Conservation (phyloP, 2,888 invertebrate genomes). For the Neoaliturus tenellus region DNA sequence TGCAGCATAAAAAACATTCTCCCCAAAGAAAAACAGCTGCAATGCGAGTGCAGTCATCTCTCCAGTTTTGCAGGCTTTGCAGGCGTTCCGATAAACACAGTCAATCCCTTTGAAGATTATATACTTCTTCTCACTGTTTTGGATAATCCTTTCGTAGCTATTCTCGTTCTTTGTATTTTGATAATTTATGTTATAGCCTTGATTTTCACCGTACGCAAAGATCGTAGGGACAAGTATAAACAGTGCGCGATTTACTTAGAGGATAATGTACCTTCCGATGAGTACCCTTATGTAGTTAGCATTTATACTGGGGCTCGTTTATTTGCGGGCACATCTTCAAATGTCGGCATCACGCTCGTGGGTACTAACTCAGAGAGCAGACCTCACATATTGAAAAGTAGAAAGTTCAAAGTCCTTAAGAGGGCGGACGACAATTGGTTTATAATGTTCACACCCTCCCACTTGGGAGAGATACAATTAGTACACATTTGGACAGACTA, state of each 20-base stretch:
- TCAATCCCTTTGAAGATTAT: slow-evolving; percentile 7
- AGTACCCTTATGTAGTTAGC: background rate
- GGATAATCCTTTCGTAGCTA: slow-evolving; percentile 1
- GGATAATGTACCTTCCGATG: background rate
- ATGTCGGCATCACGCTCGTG: background rate
- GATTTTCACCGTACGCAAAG: too few species aligned
- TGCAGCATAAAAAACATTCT: background rate
- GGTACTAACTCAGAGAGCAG: background rate
- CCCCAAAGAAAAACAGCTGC: background rate
- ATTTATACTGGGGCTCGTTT: background rate
- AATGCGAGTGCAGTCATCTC: background rate
- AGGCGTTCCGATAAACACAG: background rate
- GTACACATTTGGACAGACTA: background rate
- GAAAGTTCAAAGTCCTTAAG: background rate
- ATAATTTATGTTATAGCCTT: background rate
- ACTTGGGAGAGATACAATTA: background rate
- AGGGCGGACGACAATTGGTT: slow-evolving; percentile 13
- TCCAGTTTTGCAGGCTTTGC: background rate
- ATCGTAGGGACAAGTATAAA: background rate
- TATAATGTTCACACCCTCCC: background rate
- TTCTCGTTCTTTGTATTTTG: background rate
- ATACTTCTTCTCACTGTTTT: background rate
- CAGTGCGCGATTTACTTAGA: background rate
- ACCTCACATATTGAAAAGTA: background rate
- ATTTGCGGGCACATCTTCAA: background rate